Conservation (phyloP, 2,113 vertebrate species). For the Elephantulus edwardii region DNA sequence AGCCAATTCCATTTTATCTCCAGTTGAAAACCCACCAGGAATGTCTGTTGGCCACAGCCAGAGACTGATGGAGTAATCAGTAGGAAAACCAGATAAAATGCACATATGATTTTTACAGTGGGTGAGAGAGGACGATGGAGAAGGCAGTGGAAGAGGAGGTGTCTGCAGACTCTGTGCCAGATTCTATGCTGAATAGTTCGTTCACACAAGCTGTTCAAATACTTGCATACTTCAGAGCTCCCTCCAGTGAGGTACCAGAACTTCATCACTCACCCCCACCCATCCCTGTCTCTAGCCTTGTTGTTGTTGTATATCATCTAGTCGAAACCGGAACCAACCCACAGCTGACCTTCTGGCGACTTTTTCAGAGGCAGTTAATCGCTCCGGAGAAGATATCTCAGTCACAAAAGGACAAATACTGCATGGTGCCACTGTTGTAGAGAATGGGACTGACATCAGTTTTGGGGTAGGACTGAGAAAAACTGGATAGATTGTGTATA, state of each 20-base stretch:
- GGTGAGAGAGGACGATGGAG: not conserved
- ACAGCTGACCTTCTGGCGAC: too few species aligned
- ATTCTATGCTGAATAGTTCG: not conserved
- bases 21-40: not conserved
- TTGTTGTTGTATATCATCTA: too few species aligned
- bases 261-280: not conserved
- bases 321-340: too few species aligned
- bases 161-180: not conserved
- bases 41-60: not conserved
- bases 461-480: too few species aligned
- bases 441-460: too few species aligned
- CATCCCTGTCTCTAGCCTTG: too few species aligned
- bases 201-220: not conserved
- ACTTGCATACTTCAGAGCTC: not conserved
- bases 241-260: not conserved
- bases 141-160: not conserved
- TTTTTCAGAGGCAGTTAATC: too few species aligned
- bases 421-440: too few species aligned
- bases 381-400: too few species aligned
- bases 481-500: too few species aligned
- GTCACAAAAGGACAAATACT: too few species aligned
- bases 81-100: slow-evolving; percentile 11
- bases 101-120: not conserved
- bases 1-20: slow-evolving; percentile 31
- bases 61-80: not conserved